Conservation (phyloP, 1,140 invertebrate genomes). For the Drosophila sucinea region DNA sequence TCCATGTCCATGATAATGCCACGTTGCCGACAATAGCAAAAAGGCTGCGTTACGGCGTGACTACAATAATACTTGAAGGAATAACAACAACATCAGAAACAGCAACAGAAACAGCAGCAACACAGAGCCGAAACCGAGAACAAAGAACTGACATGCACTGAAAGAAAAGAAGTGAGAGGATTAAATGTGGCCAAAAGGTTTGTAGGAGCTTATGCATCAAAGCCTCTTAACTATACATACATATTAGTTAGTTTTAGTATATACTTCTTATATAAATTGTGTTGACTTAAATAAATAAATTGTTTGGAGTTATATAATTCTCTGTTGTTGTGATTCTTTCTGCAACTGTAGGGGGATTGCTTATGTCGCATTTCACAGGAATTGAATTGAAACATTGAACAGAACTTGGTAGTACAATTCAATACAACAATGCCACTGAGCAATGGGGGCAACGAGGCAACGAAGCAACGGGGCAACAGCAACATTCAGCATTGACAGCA, state of each 20-base stretch:
- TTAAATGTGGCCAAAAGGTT: background rate
- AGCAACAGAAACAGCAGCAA: background rate
- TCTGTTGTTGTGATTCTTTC: background rate
- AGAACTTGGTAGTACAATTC: conserved; percentile 62
- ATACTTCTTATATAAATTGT: background rate
- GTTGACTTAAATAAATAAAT: conserved; percentile 2
- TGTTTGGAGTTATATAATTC: background rate
- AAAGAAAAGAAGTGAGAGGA: conserved; percentile 23
- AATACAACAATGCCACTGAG: conserved; percentile 65
- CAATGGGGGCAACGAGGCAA: conserved; percentile 22
- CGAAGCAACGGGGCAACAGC: conserved; percentile 29
- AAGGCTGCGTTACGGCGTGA: conserved; percentile 47
- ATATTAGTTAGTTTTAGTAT: background rate
- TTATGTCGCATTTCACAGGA: conserved; percentile 47
- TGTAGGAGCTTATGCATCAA: background rate
- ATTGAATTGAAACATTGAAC: conserved; percentile 73
- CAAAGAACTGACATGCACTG: conserved; percentile 31
- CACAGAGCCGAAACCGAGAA: background rate
- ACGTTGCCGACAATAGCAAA: conserved; percentile 47
- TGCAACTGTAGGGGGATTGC: conserved; percentile 23
- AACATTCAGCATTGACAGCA: conserved; percentile 33
- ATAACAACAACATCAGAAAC: conserved; percentile 14
- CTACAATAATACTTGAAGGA: conserved; percentile 24
- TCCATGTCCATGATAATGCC: conserved; percentile 45
- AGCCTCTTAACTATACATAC: conserved; percentile 4